A percentile compares a stretch with the other conserved stretches of the same genome.
These are phyloP conservation scores for Atopsyche davidsoni DNA, from an alignment of 1,140 invertebrate species.

Conservation along the genomic window DNA sequence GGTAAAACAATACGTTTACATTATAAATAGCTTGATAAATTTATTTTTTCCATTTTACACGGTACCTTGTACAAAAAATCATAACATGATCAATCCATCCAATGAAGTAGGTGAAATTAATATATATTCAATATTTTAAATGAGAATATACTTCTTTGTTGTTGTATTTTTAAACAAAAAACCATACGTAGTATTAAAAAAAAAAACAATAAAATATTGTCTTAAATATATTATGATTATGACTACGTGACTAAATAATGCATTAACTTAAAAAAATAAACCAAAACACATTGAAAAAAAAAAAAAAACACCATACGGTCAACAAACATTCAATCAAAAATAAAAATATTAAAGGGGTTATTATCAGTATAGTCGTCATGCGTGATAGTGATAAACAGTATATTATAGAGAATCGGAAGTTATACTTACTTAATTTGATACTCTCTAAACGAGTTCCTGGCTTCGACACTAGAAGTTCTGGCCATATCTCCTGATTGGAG, in stretches of 20 bases:
- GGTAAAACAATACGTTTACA: too few relatives aligned
- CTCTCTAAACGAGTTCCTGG: slow-evolving; percentile 21
- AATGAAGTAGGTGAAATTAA: too few relatives aligned
- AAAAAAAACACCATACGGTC: not conserved
- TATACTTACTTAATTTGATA: slow-evolving; percentile 27
- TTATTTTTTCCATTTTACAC: too few relatives aligned
- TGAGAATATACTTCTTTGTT: too few relatives aligned
- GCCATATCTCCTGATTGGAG: slow-evolving; percentile 22
- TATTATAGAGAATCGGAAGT: not conserved
- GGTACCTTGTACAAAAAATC: too few relatives aligned
- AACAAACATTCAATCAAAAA: not conserved
- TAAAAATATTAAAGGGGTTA: not conserved
- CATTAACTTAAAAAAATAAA: not conserved
- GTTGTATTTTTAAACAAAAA: too few relatives aligned
- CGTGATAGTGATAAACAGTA: slow-evolving; percentile 2
- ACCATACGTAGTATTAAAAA: not conserved
- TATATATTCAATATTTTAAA: too few relatives aligned
- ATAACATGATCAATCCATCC: too few relatives aligned
- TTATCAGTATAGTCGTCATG: not conserved
- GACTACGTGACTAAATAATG: too few relatives aligned
- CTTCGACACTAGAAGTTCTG: slow-evolving; percentile 22
- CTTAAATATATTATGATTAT: too few relatives aligned
- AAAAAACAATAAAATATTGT: not conserved
- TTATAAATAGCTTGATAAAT: too few relatives aligned
- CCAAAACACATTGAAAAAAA: not conserved